Conservation (phyloP, 2,888 invertebrate genomes). For the Alsophila aescularia region DNA sequence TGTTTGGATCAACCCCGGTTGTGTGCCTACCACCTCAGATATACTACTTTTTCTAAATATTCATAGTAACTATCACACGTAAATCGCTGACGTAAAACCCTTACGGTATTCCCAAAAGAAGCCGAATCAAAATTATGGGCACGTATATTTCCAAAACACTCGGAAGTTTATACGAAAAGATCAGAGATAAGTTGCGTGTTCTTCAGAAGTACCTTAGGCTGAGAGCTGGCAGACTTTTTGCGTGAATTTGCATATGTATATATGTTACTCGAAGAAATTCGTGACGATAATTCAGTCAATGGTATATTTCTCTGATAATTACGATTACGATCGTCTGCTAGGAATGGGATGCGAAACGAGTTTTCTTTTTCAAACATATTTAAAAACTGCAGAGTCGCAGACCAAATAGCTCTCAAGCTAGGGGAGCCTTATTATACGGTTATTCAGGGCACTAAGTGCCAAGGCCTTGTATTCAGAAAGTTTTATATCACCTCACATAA, state of each 20-base stretch:
- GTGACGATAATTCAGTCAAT: too few species aligned
- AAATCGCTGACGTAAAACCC: constrained; percentile 29
- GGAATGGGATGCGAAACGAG: too few species aligned
- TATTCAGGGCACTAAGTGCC: constrained; percentile 41
- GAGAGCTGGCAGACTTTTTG: background rate
- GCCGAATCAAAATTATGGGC: constrained; percentile 46
- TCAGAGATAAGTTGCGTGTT: constrained; percentile 47
- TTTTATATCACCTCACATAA: constrained; percentile 48
- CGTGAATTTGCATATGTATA: too few species aligned
- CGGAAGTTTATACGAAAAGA: constrained; percentile 48
- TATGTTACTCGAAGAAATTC: too few species aligned
- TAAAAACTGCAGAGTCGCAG: background rate
- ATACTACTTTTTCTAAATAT: constrained; percentile 16
- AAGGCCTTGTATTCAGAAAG: constrained; percentile 49
- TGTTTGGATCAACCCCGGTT: too few species aligned
- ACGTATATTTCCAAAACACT: constrained; percentile 45
- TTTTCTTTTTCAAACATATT: background rate
- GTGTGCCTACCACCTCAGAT: too few species aligned
- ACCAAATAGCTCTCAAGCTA: constrained; percentile 29
- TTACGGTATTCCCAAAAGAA: constrained; percentile 29
- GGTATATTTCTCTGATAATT: too few species aligned
- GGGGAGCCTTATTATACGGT: constrained; percentile 44
- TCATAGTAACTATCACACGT: constrained; percentile 24
- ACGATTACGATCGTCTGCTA: too few species aligned
- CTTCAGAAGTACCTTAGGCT: constrained; percentile 35